A percentile compares a stretch with the other conserved stretches of the same genome.
Conservation (phyloP, 2,888 invertebrate species). For the Dynastes maya region DNA sequence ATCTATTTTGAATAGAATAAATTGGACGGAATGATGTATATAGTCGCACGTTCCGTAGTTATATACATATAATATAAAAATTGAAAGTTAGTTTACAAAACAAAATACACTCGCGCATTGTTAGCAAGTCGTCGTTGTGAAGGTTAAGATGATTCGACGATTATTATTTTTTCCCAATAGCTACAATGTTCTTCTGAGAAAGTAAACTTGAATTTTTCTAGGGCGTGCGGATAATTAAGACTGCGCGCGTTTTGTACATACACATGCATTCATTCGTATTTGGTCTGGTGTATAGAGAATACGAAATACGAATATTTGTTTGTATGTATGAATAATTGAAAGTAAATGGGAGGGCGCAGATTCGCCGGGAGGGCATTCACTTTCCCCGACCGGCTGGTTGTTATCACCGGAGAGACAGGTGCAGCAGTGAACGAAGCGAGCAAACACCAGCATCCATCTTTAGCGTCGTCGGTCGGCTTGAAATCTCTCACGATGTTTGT, state of each 20-base stretch:
- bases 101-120: slow-evolving; percentile 26
- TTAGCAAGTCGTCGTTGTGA: slow-evolving; percentile 8
- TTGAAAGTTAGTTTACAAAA: slow-evolving; percentile 39
- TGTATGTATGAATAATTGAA: slow-evolving; percentile 26
- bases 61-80: slow-evolving; percentile 1
- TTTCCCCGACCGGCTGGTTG: slow-evolving; percentile 33
- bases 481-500: slow-evolving; percentile 42
- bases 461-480: slow-evolving; percentile 8
- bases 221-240: slow-evolving; percentile 34
- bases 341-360: slow-evolving; percentile 45
- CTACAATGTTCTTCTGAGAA: slow-evolving; percentile 38
- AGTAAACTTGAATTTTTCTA: slow-evolving; percentile 48
- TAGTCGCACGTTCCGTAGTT: not conserved
- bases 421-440: not conserved
- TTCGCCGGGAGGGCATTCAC: slow-evolving; percentile 41
- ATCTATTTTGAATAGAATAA: slow-evolving; percentile 17
- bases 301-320: not conserved
- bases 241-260: not conserved
- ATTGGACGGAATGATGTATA: not conserved
- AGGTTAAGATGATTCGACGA: slow-evolving; percentile 33
- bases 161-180: slow-evolving; percentile 24
- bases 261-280: not conserved
- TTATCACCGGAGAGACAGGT: slow-evolving; percentile 44
- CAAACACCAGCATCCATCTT: slow-evolving; percentile 25
- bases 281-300: not conserved